These are phyloP conservation scores for Pseudomyrmex gracilis DNA, from an alignment of 1,140 invertebrate genomes.

Conservation along the genomic window DNA sequence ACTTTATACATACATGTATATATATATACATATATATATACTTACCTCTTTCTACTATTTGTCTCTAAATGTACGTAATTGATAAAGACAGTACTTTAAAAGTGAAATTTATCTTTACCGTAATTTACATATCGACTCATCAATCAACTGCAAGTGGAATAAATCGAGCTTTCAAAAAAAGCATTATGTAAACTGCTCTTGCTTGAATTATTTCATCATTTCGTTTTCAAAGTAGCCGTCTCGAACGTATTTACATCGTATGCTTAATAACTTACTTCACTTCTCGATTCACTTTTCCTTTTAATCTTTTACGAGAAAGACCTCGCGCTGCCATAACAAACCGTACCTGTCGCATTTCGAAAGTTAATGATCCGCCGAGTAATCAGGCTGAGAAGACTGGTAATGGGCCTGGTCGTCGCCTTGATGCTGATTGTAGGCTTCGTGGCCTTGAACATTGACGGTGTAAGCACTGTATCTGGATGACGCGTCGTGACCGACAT, in stretches of 20 bases:
- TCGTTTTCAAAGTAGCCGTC: constrained; percentile 10
- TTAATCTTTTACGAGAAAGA: background rate
- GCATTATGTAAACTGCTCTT: too few relatives aligned
- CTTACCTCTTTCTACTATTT: too few relatives aligned
- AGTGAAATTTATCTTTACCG: too few relatives aligned
- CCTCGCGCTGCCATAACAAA: background rate
- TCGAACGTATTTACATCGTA: background rate
- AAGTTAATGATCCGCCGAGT: constrained; percentile 62
- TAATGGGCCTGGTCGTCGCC: constrained; percentile 58
- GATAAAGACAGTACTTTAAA: too few relatives aligned
- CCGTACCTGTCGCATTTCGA: constrained; percentile 31
- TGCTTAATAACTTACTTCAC: constrained; percentile 5
- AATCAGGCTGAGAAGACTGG: constrained; percentile 75
- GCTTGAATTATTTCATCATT: background rate
- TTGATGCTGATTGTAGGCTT: constrained; percentile 45
- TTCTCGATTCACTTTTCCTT: constrained; percentile 37
- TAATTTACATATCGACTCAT: too few relatives aligned
- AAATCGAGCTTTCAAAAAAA: too few relatives aligned
- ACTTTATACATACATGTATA: too few relatives aligned
- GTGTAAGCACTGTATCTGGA: constrained; percentile 66
- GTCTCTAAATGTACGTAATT: too few relatives aligned
- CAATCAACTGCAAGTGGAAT: too few relatives aligned
- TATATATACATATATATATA: too few relatives aligned
- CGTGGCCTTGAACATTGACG: constrained; percentile 52
- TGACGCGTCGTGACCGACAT: constrained; percentile 56